These are phyloP conservation scores for Musca domestica DNA, from an alignment of 1,140 invertebrate genomes.

Conservation along the genomic window DNA sequence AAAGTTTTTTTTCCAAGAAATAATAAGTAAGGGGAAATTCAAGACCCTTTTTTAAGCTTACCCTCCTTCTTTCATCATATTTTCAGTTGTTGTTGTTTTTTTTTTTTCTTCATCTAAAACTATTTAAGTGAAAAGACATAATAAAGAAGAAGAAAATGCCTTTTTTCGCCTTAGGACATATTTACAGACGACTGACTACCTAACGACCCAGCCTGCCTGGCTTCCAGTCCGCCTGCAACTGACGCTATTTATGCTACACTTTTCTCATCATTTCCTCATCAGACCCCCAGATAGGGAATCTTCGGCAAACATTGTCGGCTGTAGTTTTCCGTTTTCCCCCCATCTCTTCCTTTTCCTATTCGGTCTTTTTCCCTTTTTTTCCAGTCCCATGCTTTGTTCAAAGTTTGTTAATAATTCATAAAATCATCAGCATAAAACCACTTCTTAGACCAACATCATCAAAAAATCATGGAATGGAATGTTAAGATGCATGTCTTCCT, in stretches of 20 bases:
- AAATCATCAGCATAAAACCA: slow-evolving; percentile 22
- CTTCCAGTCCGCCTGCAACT: too few species aligned
- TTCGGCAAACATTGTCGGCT: too few species aligned
- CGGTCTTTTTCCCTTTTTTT: not conserved
- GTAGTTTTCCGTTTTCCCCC: not conserved
- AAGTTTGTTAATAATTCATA: slow-evolving; percentile 21
- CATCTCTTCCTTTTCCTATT: not conserved
- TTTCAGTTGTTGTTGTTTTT: too few species aligned
- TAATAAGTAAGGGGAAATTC: too few species aligned
- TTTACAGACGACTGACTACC: not conserved
- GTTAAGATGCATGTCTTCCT: not conserved
- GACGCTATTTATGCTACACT: too few species aligned
- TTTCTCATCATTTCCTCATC: too few species aligned
- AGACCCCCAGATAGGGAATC: too few species aligned
- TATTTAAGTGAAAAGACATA: slow-evolving; percentile 7
- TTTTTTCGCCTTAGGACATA: not conserved
- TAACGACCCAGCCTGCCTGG: too few species aligned
- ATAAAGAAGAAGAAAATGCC: not conserved
- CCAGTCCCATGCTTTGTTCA: not conserved
- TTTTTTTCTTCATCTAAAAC: slow-evolving; percentile 1
- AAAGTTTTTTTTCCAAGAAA: too few species aligned
- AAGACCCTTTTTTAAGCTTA: too few species aligned
- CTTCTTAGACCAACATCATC: slow-evolving; percentile 18
- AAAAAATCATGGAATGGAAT: slow-evolving; percentile 18
- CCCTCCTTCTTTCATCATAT: too few species aligned